Conservation (phyloP, 2,888 invertebrate genomes). For the Andrena fulva region DNA sequence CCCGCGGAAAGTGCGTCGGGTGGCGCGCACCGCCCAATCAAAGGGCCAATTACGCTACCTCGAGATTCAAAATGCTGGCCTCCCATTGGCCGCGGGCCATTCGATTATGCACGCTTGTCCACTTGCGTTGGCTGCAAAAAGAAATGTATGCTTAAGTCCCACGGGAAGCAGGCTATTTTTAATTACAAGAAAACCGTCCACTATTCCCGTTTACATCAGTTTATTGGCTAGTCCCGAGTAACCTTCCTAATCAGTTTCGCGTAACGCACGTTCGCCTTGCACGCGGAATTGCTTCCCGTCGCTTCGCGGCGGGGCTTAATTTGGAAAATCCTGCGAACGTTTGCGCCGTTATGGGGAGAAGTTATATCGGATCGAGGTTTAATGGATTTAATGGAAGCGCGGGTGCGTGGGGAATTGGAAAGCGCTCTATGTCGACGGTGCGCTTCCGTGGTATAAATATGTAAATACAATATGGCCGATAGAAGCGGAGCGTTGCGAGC, state of each 20-base stretch:
- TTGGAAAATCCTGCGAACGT: not conserved
- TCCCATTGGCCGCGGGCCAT: constrained; percentile 2
- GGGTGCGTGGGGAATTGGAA: constrained; percentile 4
- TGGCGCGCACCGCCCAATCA: constrained; percentile 24
- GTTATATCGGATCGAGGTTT: not conserved
- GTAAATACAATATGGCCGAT: constrained; percentile 83
- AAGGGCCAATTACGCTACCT: not conserved
- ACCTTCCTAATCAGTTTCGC: not conserved
- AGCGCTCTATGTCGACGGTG: constrained; percentile 53
- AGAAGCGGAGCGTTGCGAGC: constrained; percentile 68
- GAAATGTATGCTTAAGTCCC: not conserved
- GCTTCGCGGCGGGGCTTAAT: not conserved
- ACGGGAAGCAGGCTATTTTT: not conserved
- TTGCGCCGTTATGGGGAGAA: not conserved
- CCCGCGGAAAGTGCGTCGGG: not conserved
- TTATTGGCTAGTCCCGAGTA: not conserved
- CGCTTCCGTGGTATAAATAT: constrained; percentile 75
- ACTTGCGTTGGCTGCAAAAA: not conserved
- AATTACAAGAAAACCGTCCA: not conserved
- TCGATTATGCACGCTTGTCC: not conserved
- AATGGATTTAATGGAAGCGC: not conserved
- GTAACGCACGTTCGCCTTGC: not conserved
- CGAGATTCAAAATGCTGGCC: constrained; percentile 12
- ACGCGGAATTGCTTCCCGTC: not conserved
- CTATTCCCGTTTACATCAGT: too few species aligned